Base-by-base conservation (phyloP, 2,113 vertebrate species). In the Colistium nudipinnis region DNA sequence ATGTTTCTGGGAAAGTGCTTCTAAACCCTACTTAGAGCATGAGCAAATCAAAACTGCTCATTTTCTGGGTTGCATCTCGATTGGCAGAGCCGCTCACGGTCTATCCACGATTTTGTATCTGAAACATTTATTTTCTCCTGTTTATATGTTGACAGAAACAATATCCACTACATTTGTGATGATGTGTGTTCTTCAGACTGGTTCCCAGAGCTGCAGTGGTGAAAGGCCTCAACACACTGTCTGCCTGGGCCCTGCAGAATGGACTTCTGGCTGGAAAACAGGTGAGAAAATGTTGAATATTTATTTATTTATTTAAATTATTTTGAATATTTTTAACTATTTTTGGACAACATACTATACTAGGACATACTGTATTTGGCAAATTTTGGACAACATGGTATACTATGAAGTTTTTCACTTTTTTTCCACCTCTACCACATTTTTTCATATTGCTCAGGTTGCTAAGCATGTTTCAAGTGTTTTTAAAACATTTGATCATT, bases 191-290 rank as follows among this genome's bases (percentile, higher is more conserved):
- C 87, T 91, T 7, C 70, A 93, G 90, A 36, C 74, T 97, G 88
- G 75, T 97, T 64, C 96, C 95, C 0, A 88, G 89, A 6, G 91
- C 94, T 0, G 89, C 72, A 1, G 91, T 98, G 48, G 95, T 99
- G 52, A 99, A 98, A 90, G 95, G 93, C 20, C 95, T 99, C 43
- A 98, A 98, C 82, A 97, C 95, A 0, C 84, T 98, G 73, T 98
- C 97, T 27, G 95, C 96, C 65, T 99, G 96, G 96, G 94, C 95
- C 20, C 87, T 99, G 85, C 96, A 96, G 88, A 96, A 96, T 0
- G 95, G 95, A 56, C 85, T 91, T 0, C 57, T 85, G 73, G 80
- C 84, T 65, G 84, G 89, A 44, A 88, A 86, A 82, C 97, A 88
- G 95, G 98, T 83, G 93, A 93, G 93, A 71, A n/a, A n/a, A n/a